Conservation (phyloP, 2,888 invertebrate genomes). For the Lasioglossum malachurum region DNA sequence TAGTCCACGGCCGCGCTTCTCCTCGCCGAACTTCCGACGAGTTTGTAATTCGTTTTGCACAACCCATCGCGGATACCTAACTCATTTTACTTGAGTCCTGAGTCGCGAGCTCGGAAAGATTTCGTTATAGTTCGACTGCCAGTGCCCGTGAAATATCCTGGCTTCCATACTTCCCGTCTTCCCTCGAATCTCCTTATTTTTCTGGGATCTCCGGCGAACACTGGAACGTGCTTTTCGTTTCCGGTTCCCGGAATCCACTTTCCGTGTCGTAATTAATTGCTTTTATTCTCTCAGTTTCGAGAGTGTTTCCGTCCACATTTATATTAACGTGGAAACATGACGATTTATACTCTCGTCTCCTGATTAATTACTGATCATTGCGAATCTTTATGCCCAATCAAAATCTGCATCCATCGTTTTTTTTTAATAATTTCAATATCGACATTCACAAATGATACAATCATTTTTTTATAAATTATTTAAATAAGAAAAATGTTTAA, state of each 20-base stretch:
- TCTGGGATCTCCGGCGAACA: neutral
- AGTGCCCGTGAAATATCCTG: slow-evolving; percentile 49
- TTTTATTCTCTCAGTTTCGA: neutral
- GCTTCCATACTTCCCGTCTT: slow-evolving; percentile 28
- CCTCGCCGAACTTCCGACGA: slow-evolving; percentile 47
- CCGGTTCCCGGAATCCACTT: neutral
- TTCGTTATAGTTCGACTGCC: slow-evolving; percentile 35
- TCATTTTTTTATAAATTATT: too few relatives aligned
- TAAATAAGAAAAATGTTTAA: too few relatives aligned
- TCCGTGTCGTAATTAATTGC: neutral
- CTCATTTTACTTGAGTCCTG: slow-evolving; percentile 49
- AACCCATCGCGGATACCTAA: slow-evolving; percentile 49
- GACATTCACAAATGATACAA: too few relatives aligned
- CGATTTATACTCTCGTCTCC: too few relatives aligned
- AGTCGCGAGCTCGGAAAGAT: slow-evolving; percentile 35
- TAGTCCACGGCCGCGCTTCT: slow-evolving; percentile 1
- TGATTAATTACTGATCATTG: too few relatives aligned
- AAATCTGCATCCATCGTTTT: too few relatives aligned
- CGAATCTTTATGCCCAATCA: too few relatives aligned
- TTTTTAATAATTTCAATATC: too few relatives aligned
- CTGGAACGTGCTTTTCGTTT: neutral
- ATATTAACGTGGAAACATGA: too few relatives aligned
- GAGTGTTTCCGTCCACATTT: neutral
- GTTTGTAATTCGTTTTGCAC: slow-evolving; percentile 58
- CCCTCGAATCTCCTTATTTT: neutral